Conservation (phyloP, 2,888 invertebrate genomes). For the Himalopsyche anomala region DNA sequence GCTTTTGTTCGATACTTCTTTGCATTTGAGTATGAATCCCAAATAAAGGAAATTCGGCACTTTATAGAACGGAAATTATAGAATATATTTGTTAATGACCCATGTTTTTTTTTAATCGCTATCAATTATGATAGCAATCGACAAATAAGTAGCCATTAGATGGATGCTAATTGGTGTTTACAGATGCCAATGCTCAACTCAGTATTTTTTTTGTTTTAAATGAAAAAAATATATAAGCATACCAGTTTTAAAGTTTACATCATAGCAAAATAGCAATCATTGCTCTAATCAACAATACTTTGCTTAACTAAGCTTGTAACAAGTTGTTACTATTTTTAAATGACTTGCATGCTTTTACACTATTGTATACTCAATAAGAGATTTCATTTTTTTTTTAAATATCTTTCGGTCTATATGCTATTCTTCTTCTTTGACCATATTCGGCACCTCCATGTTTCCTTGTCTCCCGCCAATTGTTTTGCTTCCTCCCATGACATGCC, state of each 20-base stretch:
- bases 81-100: constrained; percentile 44
- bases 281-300: too few species aligned
- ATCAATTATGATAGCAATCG: constrained; percentile 42
- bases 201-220: background rate
- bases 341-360: too few species aligned
- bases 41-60: background rate
- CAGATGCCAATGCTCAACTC: constrained; percentile 12
- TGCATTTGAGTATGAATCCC: constrained; percentile 15
- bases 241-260: background rate
- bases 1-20: background rate
- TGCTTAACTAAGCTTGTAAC: too few species aligned
- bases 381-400: too few species aligned
- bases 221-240: constrained; percentile 22
- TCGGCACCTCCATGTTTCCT: too few species aligned
- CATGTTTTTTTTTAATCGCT: constrained; percentile 28
- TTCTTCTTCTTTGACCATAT: too few species aligned
- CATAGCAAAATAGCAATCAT: background rate
- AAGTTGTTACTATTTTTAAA: too few species aligned
- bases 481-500: too few species aligned
- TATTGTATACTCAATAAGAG: too few species aligned
- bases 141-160: constrained; percentile 44
- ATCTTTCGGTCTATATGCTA: too few species aligned
- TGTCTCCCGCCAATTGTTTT: too few species aligned
- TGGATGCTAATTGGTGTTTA: constrained; percentile 38
- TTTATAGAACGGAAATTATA: background rate